Base-by-base conservation (phyloP, 92 coral and sea anemone species). In the Palythoa heliodiscus region DNA sequence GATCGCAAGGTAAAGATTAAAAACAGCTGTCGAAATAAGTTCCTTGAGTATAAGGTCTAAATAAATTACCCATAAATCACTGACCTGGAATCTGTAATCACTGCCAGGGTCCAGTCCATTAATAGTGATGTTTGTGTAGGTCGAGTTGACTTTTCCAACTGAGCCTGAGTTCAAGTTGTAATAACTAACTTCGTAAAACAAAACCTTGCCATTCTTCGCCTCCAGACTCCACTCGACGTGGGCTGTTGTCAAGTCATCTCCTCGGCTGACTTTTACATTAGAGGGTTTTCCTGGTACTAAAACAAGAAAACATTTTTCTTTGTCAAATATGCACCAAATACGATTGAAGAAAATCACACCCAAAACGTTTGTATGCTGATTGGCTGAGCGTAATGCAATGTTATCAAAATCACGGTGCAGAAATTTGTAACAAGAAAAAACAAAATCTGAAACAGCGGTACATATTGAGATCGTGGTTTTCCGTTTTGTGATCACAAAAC, bases 101-200 rank as follows among this genome's bases (percentile, higher is more conserved):
- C 12, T 38, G 0, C 17, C 14, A 20, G 76, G 23, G 4, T 71
- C 53, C 76, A 71, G 76, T 17, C 76, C 76, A 3, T n/a, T 14
- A 52, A 71, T 71, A 5, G 76, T 71, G 20, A 71, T 71, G 22
- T 71, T 71, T 20, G 48, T 71, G 48, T 40, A 71, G 52, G 76
- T 71, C 24, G 76, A 71, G 76, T 71, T 71, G 24, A 71, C 14
- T 11, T 6, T 71, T 71, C 54, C 11, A 37, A 16, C 11, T 12
- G 76, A 16, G 22, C 76, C 76, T 9, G 54, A 38, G 12, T 38
- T 11, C 3, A 71, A 19, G 0, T 71, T 71, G 76, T 71, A 39
- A 20, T 71, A 71, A 16, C 25, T 47, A 7, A 71, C 76, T 71
- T 71, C 76, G 14, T 71, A 71, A n/a, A 71, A 71, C 54, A 71